phyloP scores from a whole-genome alignment of 2,797 vertebrate genomes.

The Alauda arvensis region DNA sequence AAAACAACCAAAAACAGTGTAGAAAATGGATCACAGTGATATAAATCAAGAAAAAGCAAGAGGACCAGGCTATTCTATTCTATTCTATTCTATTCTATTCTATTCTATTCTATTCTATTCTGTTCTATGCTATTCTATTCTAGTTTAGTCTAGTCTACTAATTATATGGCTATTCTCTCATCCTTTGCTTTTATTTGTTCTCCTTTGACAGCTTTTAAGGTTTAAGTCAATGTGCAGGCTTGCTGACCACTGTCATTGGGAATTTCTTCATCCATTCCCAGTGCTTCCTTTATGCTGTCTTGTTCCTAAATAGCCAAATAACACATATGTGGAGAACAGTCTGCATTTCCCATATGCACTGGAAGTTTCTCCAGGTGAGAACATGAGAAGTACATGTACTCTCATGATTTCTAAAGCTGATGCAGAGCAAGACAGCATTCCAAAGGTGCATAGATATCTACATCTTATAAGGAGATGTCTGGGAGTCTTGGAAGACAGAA shows the following conservation, averaged over 20 bases:
- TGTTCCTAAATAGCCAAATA: not conserved
- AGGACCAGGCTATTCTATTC: not conserved
- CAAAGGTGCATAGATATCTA: not conserved
- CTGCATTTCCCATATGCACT: not conserved
- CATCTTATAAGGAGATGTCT: not conserved
- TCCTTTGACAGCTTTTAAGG: not conserved
- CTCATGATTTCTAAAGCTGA: not conserved
- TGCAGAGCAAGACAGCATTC: not conserved
- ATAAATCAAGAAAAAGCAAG: not conserved
- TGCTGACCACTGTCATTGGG: not conserved
- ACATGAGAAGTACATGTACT: not conserved
- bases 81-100: not conserved
- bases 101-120: not conserved
- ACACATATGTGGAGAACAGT: not conserved
- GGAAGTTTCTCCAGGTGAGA: not conserved
- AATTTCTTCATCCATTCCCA: not conserved
- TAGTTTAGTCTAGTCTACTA: too few species aligned
- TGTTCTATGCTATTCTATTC: too few species aligned
- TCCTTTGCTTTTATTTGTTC: conserved; percentile 2
- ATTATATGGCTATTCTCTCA: not conserved
- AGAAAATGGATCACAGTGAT: not conserved
- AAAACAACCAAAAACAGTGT: not conserved
- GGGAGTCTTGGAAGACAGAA: not conserved
- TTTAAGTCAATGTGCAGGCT: not conserved
- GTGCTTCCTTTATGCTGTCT: not conserved